These are phyloP conservation scores for Heterodera filipjevi DNA, from an alignment of 2,888 invertebrate genomes.

Conservation along the genomic window DNA sequence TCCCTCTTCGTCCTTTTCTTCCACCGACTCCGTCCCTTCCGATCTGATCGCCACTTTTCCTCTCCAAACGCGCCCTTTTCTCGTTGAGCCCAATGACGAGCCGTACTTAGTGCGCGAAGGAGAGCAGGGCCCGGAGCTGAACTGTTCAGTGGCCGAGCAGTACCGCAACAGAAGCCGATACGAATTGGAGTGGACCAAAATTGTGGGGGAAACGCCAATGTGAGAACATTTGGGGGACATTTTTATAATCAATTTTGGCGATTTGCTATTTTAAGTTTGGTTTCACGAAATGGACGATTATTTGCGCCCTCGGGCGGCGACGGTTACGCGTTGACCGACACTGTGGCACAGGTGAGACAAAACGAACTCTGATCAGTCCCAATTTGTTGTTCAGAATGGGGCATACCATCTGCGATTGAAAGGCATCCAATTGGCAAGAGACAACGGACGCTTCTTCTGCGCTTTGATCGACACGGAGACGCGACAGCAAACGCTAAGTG, in stretches of 20 bases:
- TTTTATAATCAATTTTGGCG: not conserved
- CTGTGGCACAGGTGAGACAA: constrained; percentile 24
- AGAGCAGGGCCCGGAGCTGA: constrained; percentile 48
- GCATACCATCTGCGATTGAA: constrained; percentile 85
- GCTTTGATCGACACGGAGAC: constrained; percentile 76
- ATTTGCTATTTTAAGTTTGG: not conserved
- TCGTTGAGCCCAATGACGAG: constrained; percentile 46
- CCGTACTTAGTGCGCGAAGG: constrained; percentile 58
- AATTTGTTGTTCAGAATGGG: constrained; percentile 68
- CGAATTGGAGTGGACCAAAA: constrained; percentile 43
- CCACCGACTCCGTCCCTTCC: not conserved
- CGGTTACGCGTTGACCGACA: constrained; percentile 43
- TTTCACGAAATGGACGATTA: constrained; percentile 14
- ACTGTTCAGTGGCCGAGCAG: constrained; percentile 49
- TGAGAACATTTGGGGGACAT: constrained; percentile 20
- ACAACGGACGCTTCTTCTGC: constrained; percentile 86
- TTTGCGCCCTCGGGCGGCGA: constrained; percentile 13
- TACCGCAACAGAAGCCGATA: constrained; percentile 43
- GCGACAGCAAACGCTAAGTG: constrained; percentile 63
- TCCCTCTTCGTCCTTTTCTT: not conserved
- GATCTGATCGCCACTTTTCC: constrained; percentile 22
- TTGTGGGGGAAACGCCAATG: constrained; percentile 40
- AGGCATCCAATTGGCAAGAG: constrained; percentile 85
- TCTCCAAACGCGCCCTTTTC: constrained; percentile 59
- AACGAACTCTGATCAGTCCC: not conserved